Evolutionary conservation across 2,113 vertebrate genomes (phyloP).

Genomic region (Sigmodon hispidus): DNA sequence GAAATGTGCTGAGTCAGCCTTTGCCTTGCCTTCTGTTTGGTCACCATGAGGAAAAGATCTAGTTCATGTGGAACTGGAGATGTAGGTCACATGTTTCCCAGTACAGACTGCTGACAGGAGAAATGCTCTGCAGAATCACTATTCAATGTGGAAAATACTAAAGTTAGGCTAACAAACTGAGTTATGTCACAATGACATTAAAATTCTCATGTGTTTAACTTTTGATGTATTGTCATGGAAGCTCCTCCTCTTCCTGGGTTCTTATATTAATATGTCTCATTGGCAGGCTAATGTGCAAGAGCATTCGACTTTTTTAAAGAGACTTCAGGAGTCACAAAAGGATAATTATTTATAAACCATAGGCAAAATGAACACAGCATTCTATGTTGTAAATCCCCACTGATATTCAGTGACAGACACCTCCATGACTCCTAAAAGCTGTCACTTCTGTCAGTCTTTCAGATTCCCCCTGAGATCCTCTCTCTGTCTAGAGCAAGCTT

Average conservation of each 20-base stretch:
- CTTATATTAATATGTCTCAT: not conserved
- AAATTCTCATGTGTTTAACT: not conserved
- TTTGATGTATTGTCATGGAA: not conserved
- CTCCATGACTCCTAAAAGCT: not conserved
- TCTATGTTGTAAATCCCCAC: not conserved
- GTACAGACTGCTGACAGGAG: not conserved
- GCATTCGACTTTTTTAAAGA: not conserved
- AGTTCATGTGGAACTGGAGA: not conserved
- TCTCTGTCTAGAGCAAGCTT: conserved; percentile 35
- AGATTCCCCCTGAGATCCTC: not conserved
- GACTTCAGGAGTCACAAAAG: not conserved
- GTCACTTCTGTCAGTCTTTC: not conserved
- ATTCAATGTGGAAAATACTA: not conserved
- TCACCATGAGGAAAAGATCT: not conserved
- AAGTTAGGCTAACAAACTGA: not conserved
- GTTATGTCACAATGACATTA: not conserved
- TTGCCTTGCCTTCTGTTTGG: not conserved
- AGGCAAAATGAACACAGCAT: not conserved
- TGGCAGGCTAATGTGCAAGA: not conserved
- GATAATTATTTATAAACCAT: conserved; percentile 28
- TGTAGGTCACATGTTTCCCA: not conserved
- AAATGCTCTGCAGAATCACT: not conserved
- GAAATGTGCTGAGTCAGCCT: not conserved
- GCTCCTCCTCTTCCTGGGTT: not conserved
- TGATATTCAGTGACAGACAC: not conserved